A percentile compares a stretch with the other conserved stretches of the same genome.
These are phyloP conservation scores for Temnothorax curvispinosus DNA, from an alignment of 1,140 invertebrate genomes.

Conservation along the genomic window DNA sequence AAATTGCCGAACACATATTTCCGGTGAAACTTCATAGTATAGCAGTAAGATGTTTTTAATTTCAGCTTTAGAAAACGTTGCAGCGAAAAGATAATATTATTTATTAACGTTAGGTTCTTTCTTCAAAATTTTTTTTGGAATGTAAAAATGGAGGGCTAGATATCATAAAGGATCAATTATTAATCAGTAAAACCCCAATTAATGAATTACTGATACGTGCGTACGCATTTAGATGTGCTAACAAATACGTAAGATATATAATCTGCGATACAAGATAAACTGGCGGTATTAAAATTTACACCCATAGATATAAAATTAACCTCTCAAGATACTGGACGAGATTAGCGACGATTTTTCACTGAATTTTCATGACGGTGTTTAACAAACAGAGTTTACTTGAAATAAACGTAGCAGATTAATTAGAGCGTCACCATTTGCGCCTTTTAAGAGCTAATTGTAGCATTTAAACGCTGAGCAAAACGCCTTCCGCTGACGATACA, in stretches of 20 bases:
- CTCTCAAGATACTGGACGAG: neutral
- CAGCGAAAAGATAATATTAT: neutral
- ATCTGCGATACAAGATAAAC: neutral
- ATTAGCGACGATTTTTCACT: neutral
- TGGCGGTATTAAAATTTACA: neutral
- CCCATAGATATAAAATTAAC: neutral
- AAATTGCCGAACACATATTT: conserved; percentile 6
- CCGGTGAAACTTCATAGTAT: neutral
- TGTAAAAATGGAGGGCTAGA: neutral
- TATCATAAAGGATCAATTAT: neutral
- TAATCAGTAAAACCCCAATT: neutral
- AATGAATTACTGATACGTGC: neutral
- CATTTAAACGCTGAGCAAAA: conserved; percentile 26
- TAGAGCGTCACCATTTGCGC: neutral
- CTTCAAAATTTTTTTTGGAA: neutral
- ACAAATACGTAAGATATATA: neutral
- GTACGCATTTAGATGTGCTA: neutral
- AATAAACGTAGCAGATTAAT: conserved; percentile 26
- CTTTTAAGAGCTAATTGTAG: conserved; percentile 6
- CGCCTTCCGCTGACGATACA: conserved; percentile 17
- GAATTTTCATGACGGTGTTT: neutral
- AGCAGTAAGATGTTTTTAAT: neutral
- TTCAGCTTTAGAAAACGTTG: neutral
- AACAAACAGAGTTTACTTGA: neutral
- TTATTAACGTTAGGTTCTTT: neutral